Base-by-base conservation (phyloP, 1,140 invertebrate genomes). In the Drosophila lacteicornis region DNA sequence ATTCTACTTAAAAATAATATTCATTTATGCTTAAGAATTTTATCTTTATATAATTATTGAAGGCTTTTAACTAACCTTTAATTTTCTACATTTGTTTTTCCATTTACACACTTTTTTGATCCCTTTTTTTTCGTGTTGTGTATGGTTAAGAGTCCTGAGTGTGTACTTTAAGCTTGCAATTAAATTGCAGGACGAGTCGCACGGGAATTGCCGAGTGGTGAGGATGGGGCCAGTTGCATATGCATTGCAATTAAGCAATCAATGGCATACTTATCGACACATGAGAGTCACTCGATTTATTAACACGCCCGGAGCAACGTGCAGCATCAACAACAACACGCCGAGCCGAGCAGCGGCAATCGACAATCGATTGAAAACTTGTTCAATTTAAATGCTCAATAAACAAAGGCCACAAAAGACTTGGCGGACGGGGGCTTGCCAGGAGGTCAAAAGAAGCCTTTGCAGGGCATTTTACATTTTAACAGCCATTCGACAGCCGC, bases 201-300 rank as follows among this genome's bases (percentile, higher is more conserved):
- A 47, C 63, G 56, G 62, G 55, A 60, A 53, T 47, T 66, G 19
- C 43, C 19, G 11, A 33, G 38, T 3, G 38, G 40, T 25, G 13
- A 15, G 53, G 30, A 8, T 25, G 42, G 25, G 30, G 22, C 3
- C 13, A 38, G 51, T 51, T 82, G 27, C 80, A 88, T 84, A 88
- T 88, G 84, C 60, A 90, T 84, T 88, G 84, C 86, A 88, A 88
- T 88, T 88, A 88, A 90, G 78, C 84, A 90, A 88, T 88, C 84
- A 88, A 88, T 88, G 84, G 69, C 80, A 84, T 90, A 88, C 90
- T 88, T 88, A 88, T 86, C 76, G 84, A 66, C 84, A 86, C 85
- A 86, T 90, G 84, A 88, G 84, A 90, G 61, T 81, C 84, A 78
- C 84, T 88, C 84, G 80, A 90, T 88, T 84, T 88, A 88, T 88